Base-by-base conservation (phyloP, 1,140 invertebrate genomes). In the Bombus balteatus region DNA sequence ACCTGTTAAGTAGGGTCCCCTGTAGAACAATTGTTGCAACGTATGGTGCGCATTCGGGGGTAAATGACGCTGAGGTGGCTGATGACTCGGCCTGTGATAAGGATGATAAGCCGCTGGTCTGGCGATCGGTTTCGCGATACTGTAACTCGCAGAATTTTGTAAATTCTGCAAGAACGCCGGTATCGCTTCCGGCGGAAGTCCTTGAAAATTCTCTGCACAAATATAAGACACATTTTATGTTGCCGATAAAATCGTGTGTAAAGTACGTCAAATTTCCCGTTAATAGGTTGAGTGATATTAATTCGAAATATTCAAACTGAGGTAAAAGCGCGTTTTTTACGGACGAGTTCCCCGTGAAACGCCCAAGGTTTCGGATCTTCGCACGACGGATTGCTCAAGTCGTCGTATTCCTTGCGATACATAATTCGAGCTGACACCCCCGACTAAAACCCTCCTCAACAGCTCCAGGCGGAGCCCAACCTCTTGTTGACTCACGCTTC, bases 1-100 rank as follows among this genome's bases (percentile, higher is more conserved):
- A 96, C 96, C 96, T 87, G 95, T 94, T 34, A 96, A 86, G 86
- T 96, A 96, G 87, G 96, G 96, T 90, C 95, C 94, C 71, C 96
- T 94, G 90, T 95, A 96, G 81, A 95, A 94, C 70, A 95, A 91
- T 87, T 94, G 93, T 78, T 95, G 94, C 59, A 96, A 92, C 62
- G 95, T 95, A 84, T 96, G 96, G 87, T 96, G 95, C 72, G 94
- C 93, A 83, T 95, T 95, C 13, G 94, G 92, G 22, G 94, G 92
- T 81, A 95, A 92, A 79, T 95, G 94, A 85, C 93, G 93, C 87
- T 95, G 94, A 92, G 95, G 89, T 82, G 94, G 94, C 91, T 94
- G 92, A 94, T 96, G 91, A 94, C 95, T 91, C 43, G 92, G 92
- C 94, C 88, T 79, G 92, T 95, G 95, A 92, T 95, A 94, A 70